phyloP scores from a whole-genome alignment of 1,140 invertebrate genomes.

The Drosophila sp. region DNA sequence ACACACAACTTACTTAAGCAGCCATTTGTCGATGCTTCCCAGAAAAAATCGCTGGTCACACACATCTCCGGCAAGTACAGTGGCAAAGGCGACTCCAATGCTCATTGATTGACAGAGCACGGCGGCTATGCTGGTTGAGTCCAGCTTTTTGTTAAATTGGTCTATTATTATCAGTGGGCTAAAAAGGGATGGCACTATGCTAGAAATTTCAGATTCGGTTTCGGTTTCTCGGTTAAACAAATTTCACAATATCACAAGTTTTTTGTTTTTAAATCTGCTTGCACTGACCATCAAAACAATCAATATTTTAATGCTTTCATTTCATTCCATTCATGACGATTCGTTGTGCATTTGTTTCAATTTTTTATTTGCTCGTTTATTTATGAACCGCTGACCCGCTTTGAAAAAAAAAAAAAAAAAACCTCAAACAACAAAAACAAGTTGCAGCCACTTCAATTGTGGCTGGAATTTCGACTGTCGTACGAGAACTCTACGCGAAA shows the following conservation, averaged over 20 bases:
- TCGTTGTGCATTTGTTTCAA: neutral
- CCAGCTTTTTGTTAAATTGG: slow-evolving; percentile 52
- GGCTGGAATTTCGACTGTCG: slow-evolving; percentile 62
- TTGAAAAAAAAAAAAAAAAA: slow-evolving; percentile 53
- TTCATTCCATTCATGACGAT: slow-evolving; percentile 48
- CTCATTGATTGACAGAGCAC: slow-evolving; percentile 1
- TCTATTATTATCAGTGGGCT: slow-evolving; percentile 14
- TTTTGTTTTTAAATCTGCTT: slow-evolving; percentile 48
- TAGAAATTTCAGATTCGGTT: slow-evolving; percentile 4
- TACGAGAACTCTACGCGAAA: slow-evolving; percentile 62
- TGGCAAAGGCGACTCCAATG: slow-evolving; percentile 24
- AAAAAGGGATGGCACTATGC: slow-evolving; percentile 56
- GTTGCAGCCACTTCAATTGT: slow-evolving; percentile 55
- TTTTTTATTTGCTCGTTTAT: slow-evolving; percentile 49
- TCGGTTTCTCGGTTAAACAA: slow-evolving; percentile 19
- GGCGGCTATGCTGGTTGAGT: slow-evolving; percentile 24
- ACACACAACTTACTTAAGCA: slow-evolving; percentile 55
- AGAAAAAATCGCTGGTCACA: slow-evolving; percentile 34
- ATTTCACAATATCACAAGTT: slow-evolving; percentile 46
- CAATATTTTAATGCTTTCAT: slow-evolving; percentile 34
- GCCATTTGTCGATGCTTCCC: slow-evolving; percentile 71
- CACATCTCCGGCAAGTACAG: slow-evolving; percentile 49
- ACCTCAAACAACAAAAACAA: slow-evolving; percentile 51
- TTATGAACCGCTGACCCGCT: slow-evolving; percentile 74
- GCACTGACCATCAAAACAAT: slow-evolving; percentile 42